Evolutionary conservation across 2,797 vertebrate genomes (phyloP).

Genomic region (Podargus strigoides): DNA sequence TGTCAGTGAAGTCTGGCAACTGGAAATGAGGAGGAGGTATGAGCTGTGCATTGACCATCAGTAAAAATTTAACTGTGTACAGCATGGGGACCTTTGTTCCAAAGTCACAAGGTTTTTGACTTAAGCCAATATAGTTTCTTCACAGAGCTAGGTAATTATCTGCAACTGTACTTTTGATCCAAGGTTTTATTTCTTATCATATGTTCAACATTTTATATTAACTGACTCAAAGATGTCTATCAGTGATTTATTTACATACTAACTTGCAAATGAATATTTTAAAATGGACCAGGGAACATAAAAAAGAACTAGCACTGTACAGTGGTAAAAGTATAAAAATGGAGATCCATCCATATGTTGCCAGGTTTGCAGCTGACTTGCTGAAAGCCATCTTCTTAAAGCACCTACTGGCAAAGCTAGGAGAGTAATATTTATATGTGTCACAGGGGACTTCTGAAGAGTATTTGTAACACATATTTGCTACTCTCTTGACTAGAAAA

Average conservation of each 20-base stretch:
- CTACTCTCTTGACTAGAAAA: not conserved
- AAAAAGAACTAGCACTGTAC: not conserved
- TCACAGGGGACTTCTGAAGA: not conserved
- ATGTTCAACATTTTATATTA: not conserved
- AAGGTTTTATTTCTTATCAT: not conserved
- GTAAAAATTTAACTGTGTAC: not conserved
- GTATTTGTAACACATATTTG: not conserved
- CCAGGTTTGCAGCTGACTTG: not conserved
- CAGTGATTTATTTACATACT: not conserved
- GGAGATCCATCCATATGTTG: not conserved
- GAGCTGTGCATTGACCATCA: not conserved
- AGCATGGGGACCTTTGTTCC: not conserved
- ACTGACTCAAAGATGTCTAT: not conserved
- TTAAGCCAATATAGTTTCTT: not conserved
- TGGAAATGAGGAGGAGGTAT: not conserved
- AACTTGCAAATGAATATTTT: not conserved
- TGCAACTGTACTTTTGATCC: not conserved
- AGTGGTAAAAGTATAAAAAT: not conserved
- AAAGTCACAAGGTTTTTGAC: not conserved
- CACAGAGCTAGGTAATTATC: not conserved
- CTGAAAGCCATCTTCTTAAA: not conserved
- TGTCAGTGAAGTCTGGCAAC: not conserved
- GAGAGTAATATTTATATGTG: not conserved
- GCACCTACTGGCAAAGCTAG: not conserved
- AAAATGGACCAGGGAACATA: not conserved